Conservation (phyloP, 2,888 invertebrate species). For the Caenorhabditis sinica region DNA sequence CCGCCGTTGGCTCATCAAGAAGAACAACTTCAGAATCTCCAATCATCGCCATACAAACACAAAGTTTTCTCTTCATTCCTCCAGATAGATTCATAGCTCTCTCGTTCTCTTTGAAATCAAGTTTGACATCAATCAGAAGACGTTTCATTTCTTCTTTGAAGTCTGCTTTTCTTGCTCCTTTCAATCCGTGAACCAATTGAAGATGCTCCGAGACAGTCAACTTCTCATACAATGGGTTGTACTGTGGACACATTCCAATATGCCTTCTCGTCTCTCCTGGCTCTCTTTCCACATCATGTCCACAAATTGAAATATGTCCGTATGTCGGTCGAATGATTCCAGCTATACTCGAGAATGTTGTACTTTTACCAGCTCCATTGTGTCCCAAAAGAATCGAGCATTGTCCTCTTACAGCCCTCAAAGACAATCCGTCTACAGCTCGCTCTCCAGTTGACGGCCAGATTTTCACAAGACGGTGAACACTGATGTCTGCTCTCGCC, state of each 20-base stretch:
- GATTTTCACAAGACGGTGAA: conserved; percentile 74
- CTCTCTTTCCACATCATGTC: conserved; percentile 68
- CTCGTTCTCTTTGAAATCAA: conserved; percentile 71
- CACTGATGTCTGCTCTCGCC: conserved; percentile 75
- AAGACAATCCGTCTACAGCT: conserved; percentile 79
- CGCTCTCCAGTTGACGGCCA: conserved; percentile 77
- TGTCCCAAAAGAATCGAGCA: conserved; percentile 83
- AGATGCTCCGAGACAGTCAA: conserved; percentile 81
- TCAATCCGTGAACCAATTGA: conserved; percentile 78
- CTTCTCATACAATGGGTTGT: conserved; percentile 79
- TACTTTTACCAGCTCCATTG: conserved; percentile 82
- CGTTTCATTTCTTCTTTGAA: conserved; percentile 67
- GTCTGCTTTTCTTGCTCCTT: conserved; percentile 64
- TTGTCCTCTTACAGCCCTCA: conserved; percentile 79
- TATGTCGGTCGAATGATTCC: conserved; percentile 77
- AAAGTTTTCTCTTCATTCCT: conserved; percentile 79
- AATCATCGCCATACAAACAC: conserved; percentile 78
- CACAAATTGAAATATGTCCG: conserved; percentile 74
- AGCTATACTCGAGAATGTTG: conserved; percentile 75
- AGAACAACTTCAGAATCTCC: conserved; percentile 74
- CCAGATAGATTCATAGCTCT: conserved; percentile 73
- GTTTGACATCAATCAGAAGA: conserved; percentile 70
- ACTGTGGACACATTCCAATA: conserved; percentile 81
- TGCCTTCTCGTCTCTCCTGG: conserved; percentile 72
- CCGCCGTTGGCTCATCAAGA: conserved; percentile 80